Conservation (phyloP, 92 coral and sea anemone species). For the Phenganax marumi region DNA sequence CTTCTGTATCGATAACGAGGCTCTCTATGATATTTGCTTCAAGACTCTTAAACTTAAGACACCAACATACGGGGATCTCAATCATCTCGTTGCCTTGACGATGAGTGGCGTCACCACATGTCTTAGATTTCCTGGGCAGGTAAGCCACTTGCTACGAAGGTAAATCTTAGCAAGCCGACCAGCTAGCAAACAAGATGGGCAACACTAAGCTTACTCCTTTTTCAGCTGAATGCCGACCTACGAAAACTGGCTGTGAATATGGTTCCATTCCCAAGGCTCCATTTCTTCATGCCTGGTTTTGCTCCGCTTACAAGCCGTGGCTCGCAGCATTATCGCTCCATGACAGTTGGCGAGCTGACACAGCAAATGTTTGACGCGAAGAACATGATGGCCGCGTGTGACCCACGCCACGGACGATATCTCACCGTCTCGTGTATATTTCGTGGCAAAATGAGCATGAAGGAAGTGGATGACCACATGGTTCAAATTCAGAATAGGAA, state of each 20-base stretch:
- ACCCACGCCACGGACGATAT: constrained; percentile 57
- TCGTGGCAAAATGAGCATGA: constrained; percentile 80
- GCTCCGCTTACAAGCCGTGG: constrained; percentile 83
- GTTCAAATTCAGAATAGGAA: constrained; percentile 61
- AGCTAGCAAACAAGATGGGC: neutral
- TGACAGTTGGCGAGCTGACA: constrained; percentile 49
- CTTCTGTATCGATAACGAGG: constrained; percentile 80
- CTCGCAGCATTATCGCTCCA: constrained; percentile 47
- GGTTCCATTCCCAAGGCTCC: constrained; percentile 91
- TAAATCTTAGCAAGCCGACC: neutral
- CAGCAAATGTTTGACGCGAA: constrained; percentile 59
- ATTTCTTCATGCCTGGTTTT: constrained; percentile 89
- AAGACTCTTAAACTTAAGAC: constrained; percentile 68
- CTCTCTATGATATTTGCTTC: constrained; percentile 79
- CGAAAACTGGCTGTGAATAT: constrained; percentile 87
- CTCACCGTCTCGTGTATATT: constrained; percentile 55
- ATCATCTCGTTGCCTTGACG: constrained; percentile 72
- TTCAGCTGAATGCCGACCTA: constrained; percentile 78
- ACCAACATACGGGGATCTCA: constrained; percentile 79
- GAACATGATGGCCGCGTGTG: constrained; percentile 62
- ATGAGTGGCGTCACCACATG: constrained; percentile 88
- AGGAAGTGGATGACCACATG: constrained; percentile 92
- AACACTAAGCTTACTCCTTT: neutral
- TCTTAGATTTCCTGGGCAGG: constrained; percentile 82
- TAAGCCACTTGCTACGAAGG: neutral